Evolutionary conservation across 35 echinoderm and acorn worm species (phyloP).

Genomic region (Hemicentrotus pulcherrimus): DNA sequence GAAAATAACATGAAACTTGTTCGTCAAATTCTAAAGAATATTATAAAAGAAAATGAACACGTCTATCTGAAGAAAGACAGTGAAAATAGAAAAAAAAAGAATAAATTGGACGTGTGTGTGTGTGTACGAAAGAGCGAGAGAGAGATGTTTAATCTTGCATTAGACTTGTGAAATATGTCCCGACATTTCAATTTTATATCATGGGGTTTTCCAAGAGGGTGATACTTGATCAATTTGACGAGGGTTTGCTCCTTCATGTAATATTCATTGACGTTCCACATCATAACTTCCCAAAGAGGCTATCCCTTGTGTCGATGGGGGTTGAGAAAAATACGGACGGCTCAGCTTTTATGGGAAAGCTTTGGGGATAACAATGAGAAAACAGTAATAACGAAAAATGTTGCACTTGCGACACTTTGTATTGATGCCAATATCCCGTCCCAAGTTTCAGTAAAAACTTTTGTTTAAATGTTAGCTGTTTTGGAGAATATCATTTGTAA

Average conservation of each 20-base stretch:
- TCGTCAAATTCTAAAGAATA: not conserved
- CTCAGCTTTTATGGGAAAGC: not conserved
- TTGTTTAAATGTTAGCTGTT: no score
- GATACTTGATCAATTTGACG: not conserved
- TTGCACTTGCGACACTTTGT: not conserved
- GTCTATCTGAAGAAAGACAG: not conserved
- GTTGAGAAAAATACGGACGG: not conserved
- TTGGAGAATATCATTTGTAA: no score
- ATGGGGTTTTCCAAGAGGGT: not conserved
- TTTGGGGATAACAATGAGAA: not conserved
- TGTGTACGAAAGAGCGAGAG: not conserved
- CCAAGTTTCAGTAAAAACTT: no score
- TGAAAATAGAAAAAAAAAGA: no score
- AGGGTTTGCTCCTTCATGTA: not conserved
- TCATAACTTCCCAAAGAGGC: not conserved
- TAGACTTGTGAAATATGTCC: not conserved
- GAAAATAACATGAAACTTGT: not conserved
- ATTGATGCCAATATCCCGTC: not conserved
- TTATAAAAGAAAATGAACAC: not conserved
- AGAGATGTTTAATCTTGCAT: not conserved
- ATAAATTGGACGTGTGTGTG: no score
- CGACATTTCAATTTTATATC: not conserved
- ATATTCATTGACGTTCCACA: conserved; percentile 2
- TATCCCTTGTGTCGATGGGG: not conserved
- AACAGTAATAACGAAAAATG: not conserved